These are phyloP conservation scores for Montipora sp. DNA, from an alignment of 64 coral and sea anemone species.

Conservation along the genomic window DNA sequence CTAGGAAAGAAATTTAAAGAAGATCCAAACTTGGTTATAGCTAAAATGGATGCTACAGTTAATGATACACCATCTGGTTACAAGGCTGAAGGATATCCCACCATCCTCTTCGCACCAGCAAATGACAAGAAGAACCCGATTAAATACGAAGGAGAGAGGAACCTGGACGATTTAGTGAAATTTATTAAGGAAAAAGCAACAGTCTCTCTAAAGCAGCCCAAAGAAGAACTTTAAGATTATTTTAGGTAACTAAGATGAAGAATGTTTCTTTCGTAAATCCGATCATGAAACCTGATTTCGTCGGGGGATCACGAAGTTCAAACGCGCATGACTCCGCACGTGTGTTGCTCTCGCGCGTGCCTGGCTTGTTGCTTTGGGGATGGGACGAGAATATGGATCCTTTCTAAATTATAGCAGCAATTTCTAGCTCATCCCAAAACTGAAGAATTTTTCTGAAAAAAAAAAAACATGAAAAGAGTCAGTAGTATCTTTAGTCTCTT, in stretches of 20 bases:
- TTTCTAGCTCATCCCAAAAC: too few relatives aligned
- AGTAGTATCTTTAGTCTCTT: too few relatives aligned
- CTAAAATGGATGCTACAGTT: slow-evolving; percentile 93
- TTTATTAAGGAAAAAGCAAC: slow-evolving; percentile 91
- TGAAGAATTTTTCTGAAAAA: too few relatives aligned
- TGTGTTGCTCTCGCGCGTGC: neutral
- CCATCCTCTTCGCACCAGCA: slow-evolving; percentile 88
- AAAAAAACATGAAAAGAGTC: too few relatives aligned
- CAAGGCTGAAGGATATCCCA: slow-evolving; percentile 87
- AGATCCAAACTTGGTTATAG: slow-evolving; percentile 84
- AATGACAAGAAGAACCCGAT: slow-evolving; percentile 88
- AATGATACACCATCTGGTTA: slow-evolving; percentile 79
- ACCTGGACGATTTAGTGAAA: slow-evolving; percentile 85
- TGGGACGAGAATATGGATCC: too few relatives aligned
- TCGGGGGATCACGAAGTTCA: neutral
- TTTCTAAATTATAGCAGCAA: too few relatives aligned
- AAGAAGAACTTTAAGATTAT: slow-evolving; percentile 85
- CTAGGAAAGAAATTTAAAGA: slow-evolving; percentile 90
- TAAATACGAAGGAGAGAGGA: slow-evolving; percentile 86
- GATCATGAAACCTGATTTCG: neutral
- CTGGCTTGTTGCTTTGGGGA: too few relatives aligned
- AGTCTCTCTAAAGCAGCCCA: slow-evolving; percentile 56
- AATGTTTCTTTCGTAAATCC: neutral
- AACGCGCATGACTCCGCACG: neutral
- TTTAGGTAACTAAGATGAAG: neutral